Evolutionary conservation across 1,140 invertebrate genomes (phyloP).

Genomic region (Hormaphis cornu): DNA sequence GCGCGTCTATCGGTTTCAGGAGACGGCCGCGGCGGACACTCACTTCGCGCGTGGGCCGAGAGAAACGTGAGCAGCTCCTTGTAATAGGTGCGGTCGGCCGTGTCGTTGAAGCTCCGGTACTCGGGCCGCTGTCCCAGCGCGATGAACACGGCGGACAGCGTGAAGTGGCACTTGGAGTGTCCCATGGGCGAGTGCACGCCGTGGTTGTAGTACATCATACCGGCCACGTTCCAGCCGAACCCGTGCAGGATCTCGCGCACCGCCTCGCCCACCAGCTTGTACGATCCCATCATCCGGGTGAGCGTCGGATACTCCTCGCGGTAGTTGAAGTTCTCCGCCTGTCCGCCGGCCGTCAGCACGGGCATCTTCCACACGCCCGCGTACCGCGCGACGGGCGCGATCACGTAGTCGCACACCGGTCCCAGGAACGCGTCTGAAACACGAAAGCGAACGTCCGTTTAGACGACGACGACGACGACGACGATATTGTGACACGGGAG

Average conservation of each 20-base stretch:
- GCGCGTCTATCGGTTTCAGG: no score
- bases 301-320: slow-evolving; percentile 65
- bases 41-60: slow-evolving; percentile 64
- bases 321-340: slow-evolving; percentile 66
- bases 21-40: slow-evolving; percentile 44
- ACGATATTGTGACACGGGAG: background rate
- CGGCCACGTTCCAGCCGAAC: slow-evolving; percentile 61
- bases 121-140: slow-evolving; percentile 50
- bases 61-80: slow-evolving; percentile 54
- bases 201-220: slow-evolving; percentile 63
- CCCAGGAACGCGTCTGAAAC: slow-evolving; percentile 75
- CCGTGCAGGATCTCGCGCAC: slow-evolving; percentile 55
- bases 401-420: slow-evolving; percentile 80
- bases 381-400: slow-evolving; percentile 81
- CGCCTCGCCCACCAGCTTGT: slow-evolving; percentile 62
- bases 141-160: slow-evolving; percentile 56
- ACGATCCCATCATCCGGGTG: slow-evolving; percentile 77
- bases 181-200: slow-evolving; percentile 47
- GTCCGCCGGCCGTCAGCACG: slow-evolving; percentile 72
- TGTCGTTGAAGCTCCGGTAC: slow-evolving; percentile 56
- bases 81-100: slow-evolving; percentile 46
- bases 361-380: slow-evolving; percentile 80
- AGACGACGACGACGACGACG: background rate
- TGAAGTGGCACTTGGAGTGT: slow-evolving; percentile 64
- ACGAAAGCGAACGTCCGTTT: no score